Conservation (phyloP, 2,113 vertebrate species). For the Prolemur simus region DNA sequence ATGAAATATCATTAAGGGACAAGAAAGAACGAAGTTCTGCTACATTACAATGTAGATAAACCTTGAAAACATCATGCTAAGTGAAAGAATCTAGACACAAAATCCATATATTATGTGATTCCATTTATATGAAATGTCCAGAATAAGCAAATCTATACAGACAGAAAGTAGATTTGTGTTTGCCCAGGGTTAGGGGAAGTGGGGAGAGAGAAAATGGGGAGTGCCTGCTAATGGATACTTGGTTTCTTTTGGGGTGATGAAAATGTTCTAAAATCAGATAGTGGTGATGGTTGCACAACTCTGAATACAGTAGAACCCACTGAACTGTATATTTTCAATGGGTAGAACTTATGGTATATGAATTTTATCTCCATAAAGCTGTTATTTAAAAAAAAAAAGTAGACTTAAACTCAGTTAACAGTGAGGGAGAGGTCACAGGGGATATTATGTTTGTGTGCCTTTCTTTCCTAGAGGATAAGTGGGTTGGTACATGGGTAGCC, state of each 20-base stretch:
- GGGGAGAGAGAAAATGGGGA: too few relatives aligned
- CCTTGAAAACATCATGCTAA: background rate
- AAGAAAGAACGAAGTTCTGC: background rate
- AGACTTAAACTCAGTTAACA: background rate
- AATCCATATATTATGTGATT: background rate
- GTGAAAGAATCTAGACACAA: background rate
- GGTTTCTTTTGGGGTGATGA: background rate
- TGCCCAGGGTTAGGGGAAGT: background rate
- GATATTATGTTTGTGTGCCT: too few relatives aligned
- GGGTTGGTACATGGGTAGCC: background rate
- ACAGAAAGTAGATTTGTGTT: background rate
- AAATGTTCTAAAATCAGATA: background rate
- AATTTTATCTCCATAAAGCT: background rate
- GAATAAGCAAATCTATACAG: background rate
- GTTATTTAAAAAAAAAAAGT: background rate
- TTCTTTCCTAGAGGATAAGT: background rate
- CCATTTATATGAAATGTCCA: background rate
- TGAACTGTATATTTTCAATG: background rate
- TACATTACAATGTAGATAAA: background rate
- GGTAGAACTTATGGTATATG: background rate
- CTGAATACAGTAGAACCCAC: background rate
- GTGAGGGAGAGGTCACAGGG: background rate
- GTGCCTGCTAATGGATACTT: background rate
- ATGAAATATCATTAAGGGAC: background rate
- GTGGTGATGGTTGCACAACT: background rate